Evolutionary conservation across 2,113 vertebrate species (phyloP).

Genomic region (Solenodon paradoxus): DNA sequence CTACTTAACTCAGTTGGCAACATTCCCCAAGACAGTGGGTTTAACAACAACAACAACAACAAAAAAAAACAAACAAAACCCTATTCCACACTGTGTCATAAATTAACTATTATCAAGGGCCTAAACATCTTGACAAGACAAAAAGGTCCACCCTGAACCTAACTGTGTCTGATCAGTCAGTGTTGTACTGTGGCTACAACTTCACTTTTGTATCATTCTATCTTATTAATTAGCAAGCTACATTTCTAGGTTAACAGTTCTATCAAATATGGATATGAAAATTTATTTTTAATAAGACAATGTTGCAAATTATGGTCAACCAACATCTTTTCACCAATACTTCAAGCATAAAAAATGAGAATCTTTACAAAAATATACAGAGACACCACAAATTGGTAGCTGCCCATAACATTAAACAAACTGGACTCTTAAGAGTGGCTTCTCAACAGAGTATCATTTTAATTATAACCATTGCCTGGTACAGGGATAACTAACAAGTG

Average conservation of each 20-base stretch:
- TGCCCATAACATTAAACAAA: conserved; percentile 86
- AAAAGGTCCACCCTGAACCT: conserved; percentile 69
- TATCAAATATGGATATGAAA: conserved; percentile 78
- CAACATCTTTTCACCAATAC: conserved; percentile 83
- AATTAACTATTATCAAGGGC: conserved; percentile 54
- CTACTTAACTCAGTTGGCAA: conserved; percentile 63
- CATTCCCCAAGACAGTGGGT: conserved; percentile 67
- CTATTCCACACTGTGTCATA: conserved; percentile 56
- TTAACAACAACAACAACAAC: conserved; percentile 58
- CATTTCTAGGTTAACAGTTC: conserved; percentile 78
- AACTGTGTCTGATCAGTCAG: conserved; percentile 68
- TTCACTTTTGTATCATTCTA: conserved; percentile 75
- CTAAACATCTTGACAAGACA: conserved; percentile 56
- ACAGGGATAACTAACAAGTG: conserved; percentile 85
- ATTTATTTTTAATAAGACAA: conserved; percentile 81
- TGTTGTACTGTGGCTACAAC: conserved; percentile 74
- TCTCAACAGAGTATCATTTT: conserved; percentile 84
- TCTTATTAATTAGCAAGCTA: conserved; percentile 79
- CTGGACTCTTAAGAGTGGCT: conserved; percentile 84
- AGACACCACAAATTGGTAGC: conserved; percentile 87
- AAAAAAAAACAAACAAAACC: no score
- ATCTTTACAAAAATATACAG: conserved; percentile 90
- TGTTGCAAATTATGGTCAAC: conserved; percentile 84
- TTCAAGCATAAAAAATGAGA: conserved; percentile 86
- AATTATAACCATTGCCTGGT: conserved; percentile 84